Base-by-base conservation (phyloP, 2,888 invertebrate species). In the Patella ulyssiponensis region DNA sequence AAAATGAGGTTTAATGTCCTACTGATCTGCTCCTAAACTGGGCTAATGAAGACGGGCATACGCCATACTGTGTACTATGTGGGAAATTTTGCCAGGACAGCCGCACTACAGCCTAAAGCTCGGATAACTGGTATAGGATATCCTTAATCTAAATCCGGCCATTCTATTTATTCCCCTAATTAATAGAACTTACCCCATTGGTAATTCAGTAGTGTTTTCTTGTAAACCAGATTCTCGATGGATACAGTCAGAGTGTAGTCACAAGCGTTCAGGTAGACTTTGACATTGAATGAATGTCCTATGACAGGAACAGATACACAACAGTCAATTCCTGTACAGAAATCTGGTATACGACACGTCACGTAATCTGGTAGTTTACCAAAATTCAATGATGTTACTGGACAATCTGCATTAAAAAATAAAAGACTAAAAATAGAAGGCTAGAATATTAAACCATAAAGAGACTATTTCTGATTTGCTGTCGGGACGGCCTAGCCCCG, bases 291-390 rank as follows among this genome's bases (percentile, higher is more conserved):
- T 14, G 82, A 73, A 33, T 81, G 64, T 51, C 80, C 77, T 11
- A 85, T 72, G n/a, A 79, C 76, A 51, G 84, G 80, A 64, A 82
- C 79, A 70, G 81, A 75, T 20, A 84, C 73, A 80, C 86, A 86
- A 72, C 86, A 86, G 23, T 85, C 82, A 15, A 86, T 79, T 5
- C 85, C 84, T 3, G 85, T 81, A 54, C 86, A 87, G 77, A 81
- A 81, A 69, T 80, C 80, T 2, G 84, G 81, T 27, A 86, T 72
- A 58, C 82, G 77, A 73, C 86, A 85, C 3, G 83, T 79, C 23
- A 85, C 69, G 9, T 58, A 73, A 17, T 76, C 75, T 5, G 75
- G 20, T 69, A 23, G 53, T 58, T 14, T 54, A 23, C 5, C 23
- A 23, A 64, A 64, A 64, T 23, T 23, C 64, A 64, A 14, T 12